Base-by-base conservation (phyloP, 2,888 invertebrate genomes). In the Melikaiella ostensackeni region DNA sequence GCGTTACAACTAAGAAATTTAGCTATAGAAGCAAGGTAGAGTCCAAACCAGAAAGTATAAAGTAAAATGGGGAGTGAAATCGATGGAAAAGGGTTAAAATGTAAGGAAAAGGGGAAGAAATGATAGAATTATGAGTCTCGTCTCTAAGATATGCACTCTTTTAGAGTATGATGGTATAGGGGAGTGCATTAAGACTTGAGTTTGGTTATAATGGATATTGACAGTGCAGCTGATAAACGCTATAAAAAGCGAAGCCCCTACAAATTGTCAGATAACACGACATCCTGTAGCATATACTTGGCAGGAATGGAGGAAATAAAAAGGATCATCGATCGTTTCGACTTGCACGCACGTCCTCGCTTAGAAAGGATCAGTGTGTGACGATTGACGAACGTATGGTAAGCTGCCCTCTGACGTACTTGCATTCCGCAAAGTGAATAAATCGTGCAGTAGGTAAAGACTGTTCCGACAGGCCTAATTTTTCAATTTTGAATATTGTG, bases 261-360 rank as follows among this genome's bases (percentile, higher is more conserved):
- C 81, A 84, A 85, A 85, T 80, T 84, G 83, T 83, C 81, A 82
- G 81, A 76, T 82, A 80, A 81, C 85, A 85, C 84, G 85, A 83
- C 79, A 85, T 76, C 75, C 73, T 78, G 79, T 78, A 78, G 81
- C 63, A 80, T 75, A 80, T 80, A 78, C 76, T 75, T 78, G 75
- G 50, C 76, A 78, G 79, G 74, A 74, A 35, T 57, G 76, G 75
- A 76, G 79, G 46, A 82, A 82, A 82, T 82, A 85, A 83, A 84
- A 84, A 85, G 76, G 78, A 77, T 77, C 81, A 84, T 85, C 84
- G 84, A 84, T 85, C 85, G 81, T 76, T 80, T 81, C 75, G 78
- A 79, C 76, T 75, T 66, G 79, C 84, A 84, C 84, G 84, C 85
- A 85, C 82, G 78, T 79, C 76, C 81, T 79, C 74, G 81, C 80